Evolutionary conservation across 2,888 invertebrate genomes (phyloP), one percentile per base, ranked within the genome.

Genomic region (Aporophyla lueneburgensis): DNA sequence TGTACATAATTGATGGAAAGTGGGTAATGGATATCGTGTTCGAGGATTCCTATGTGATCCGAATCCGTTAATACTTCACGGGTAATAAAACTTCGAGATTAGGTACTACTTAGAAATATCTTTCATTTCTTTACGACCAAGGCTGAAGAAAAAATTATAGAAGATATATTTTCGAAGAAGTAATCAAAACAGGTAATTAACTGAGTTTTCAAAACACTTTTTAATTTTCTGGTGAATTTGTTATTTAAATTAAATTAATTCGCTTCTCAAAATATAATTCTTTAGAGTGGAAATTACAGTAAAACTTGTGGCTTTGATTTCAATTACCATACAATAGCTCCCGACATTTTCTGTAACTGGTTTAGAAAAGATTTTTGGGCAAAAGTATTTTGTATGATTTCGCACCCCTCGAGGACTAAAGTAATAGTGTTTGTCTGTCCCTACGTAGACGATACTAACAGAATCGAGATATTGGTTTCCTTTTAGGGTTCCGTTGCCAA

Each of bases 1-100:
- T 77, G 78, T 70, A 81, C 84, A 75, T 81, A 81, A 87, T 85
- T 84, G 81, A 76, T 82, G 51, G 71, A 70, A 85, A 81, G 67
- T 82, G 61, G 88, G 86, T 76, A 86, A 71, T 63, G 79, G 74
- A 68, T 82, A 78, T 71, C 56, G 74, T 74, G 21, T 79, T 84
- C 69, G 66, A 24, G 68, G 74, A 76, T 73, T 83, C 72, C 71
- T 81, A 59, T 86, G 86, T 86, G 82, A 81, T 86, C 74, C 71
- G 87, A 88, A 87, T 88, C 83, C 65, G 74, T 87, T 75, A 84
- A 74, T 78, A 78, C 68, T 74, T 63, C 49, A 71, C 63, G 59
- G 74, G 61, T 74, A 81, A 81, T 82, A 74, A 81, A 85, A 87
- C 78, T 86, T 80, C 3, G 24, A 43, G 76, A 78, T 84, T 78